Evolutionary conservation across 2,888 invertebrate species (phyloP).

Genomic region (Imbricaverruca yamaguchii): DNA sequence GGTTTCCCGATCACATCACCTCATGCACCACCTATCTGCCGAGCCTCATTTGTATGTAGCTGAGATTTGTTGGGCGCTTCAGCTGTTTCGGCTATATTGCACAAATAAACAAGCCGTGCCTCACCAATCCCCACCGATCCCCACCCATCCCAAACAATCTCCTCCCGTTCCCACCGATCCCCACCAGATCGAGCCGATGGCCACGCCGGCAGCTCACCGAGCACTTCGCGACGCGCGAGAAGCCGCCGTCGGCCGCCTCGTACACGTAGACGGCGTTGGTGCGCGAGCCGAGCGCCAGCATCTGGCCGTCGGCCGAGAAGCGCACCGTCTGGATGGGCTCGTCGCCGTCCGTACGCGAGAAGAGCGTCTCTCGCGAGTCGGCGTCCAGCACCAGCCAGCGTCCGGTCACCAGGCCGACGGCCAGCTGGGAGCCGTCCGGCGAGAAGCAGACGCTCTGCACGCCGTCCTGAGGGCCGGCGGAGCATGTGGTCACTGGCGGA

Average conservation of each 20-base stretch:
- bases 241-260: slow-evolving; percentile 67
- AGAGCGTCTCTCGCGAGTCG: slow-evolving; percentile 61
- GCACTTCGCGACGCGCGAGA: slow-evolving; percentile 72
- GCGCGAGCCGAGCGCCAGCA: slow-evolving; percentile 77
- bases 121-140: no score
- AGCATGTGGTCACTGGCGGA: no score
- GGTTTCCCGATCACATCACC: no score
- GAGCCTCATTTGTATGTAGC: no score
- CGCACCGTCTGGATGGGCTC: slow-evolving; percentile 56
- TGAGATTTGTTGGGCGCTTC: no score
- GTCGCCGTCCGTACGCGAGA: slow-evolving; percentile 60
- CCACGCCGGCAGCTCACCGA: slow-evolving; percentile 52
- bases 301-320: slow-evolving; percentile 68
- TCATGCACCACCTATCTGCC: no score
- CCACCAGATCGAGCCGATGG: no score
- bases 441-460: slow-evolving; percentile 76
- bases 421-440: slow-evolving; percentile 61
- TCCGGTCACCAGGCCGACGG: slow-evolving; percentile 68
- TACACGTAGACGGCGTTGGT: slow-evolving; percentile 87
- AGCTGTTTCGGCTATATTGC: no score
- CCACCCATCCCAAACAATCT: background rate
- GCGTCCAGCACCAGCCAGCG: slow-evolving; percentile 77
- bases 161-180: background rate
- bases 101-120: no score
- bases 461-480: slow-evolving; percentile 51